These are phyloP conservation scores for Otis tarda DNA, from an alignment of 2,113 vertebrate species.

Conservation along the genomic window DNA sequence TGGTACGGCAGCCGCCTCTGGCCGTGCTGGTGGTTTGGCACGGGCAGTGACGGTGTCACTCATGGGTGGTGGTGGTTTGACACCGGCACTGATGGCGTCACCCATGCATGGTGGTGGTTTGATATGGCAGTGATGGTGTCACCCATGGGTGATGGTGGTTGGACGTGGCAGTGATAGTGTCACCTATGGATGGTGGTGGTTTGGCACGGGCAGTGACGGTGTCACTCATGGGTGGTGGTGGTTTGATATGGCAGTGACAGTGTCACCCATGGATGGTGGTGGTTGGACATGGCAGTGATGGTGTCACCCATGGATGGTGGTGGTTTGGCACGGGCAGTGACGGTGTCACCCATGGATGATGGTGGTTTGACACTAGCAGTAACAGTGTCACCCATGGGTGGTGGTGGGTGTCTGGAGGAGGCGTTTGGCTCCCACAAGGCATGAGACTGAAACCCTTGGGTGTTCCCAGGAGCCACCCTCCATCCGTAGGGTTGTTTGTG, in stretches of 20 bases:
- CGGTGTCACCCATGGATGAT: not conserved
- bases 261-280: rapidly evolving
- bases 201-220: constrained; percentile 34
- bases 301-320: not conserved
- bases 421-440: not conserved
- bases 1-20: not conserved
- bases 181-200: not conserved
- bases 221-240: not conserved
- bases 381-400: not conserved
- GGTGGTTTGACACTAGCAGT: constrained; percentile 33
- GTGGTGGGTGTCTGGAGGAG: not conserved
- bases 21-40: not conserved
- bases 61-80: not conserved
- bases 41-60: constrained; percentile 6
- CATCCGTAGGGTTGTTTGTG: not conserved
- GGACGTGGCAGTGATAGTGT: not conserved
- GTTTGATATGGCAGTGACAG: rapidly evolving
- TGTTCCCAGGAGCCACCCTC: not conserved
- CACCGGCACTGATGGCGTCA: rapidly evolving
- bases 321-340: not conserved
- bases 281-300: constrained; percentile 28
- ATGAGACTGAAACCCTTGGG: not conserved
- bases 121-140: constrained; percentile 17
- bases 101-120: not conserved
- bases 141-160: not conserved